phyloP scores from a whole-genome alignment of 1,140 invertebrate species.

The Papilio polytes region DNA sequence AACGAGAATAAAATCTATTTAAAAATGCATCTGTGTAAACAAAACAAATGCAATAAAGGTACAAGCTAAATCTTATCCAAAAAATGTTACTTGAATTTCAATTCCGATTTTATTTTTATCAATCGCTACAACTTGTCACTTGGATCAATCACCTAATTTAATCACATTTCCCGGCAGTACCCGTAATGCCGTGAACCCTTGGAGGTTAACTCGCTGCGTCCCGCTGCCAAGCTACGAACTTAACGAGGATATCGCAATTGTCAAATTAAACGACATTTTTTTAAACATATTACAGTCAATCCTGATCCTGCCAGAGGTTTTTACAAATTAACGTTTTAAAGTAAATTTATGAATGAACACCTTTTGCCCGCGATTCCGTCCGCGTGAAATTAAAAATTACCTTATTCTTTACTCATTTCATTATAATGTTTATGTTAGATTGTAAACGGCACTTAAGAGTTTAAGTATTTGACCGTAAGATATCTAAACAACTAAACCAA shows the following conservation, averaged over 20 bases:
- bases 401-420: no score
- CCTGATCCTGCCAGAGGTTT: no score
- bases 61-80: background rate
- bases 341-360: no score
- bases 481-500: background rate
- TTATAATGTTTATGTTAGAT: no score
- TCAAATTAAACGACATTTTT: slow-evolving; percentile 38
- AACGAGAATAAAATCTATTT: no score
- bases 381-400: no score
- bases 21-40: no score
- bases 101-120: background rate
- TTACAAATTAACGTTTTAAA: no score
- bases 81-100: background rate
- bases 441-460: no score
- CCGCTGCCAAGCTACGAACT: background rate
- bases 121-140: background rate
- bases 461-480: no score
- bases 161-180: slow-evolving; percentile 43
- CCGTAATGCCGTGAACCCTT: slow-evolving; percentile 37
- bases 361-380: no score
- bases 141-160: slow-evolving; percentile 33
- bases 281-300: no score
- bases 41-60: background rate
- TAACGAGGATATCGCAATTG: slow-evolving; percentile 44
- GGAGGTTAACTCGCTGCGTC: slow-evolving; percentile 41